Percentiles rank a stretch among this genome's conserved stretches.
Conservation (phyloP, 2,888 invertebrate species). For the Galerucella calmariensis region DNA sequence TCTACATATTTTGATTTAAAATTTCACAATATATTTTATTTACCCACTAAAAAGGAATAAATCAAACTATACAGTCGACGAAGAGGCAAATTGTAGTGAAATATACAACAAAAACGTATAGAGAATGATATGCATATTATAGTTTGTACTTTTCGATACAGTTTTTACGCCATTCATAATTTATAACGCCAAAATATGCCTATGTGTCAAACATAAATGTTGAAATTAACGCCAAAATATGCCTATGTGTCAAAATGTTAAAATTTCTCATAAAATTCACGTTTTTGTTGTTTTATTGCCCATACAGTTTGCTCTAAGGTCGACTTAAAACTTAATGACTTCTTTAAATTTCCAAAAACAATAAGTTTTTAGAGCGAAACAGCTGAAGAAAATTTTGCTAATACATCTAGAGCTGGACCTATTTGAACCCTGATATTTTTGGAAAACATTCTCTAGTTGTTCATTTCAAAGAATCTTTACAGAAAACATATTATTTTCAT, state of each 20-base stretch:
- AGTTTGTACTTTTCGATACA: conserved; percentile 13
- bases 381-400: conserved; percentile 27
- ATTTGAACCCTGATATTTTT: conserved; percentile 46
- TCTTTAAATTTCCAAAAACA: background rate
- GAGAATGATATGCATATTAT: conserved; percentile 26
- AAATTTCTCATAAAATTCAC: too few relatives aligned
- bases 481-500: conserved; percentile 33
- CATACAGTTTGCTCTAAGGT: background rate
- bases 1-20: conserved; percentile 40
- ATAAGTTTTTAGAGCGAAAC: conserved; percentile 35
- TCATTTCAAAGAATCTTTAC: conserved; percentile 37
- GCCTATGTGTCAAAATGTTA: too few relatives aligned
- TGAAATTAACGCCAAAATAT: too few relatives aligned
- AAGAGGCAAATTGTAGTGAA: conserved; percentile 10
- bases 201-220: too few relatives aligned
- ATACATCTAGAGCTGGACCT: conserved; percentile 38
- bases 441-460: conserved; percentile 33
- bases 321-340: background rate
- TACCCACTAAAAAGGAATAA: conserved; percentile 8
- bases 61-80: conserved; percentile 9
- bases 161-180: too few relatives aligned
- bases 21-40: conserved; percentile 36
- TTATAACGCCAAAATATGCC: too few relatives aligned
- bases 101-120: conserved; percentile 16
- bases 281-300: background rate